Evolutionary conservation across 2,797 vertebrate species (phyloP), one percentile per base, ranked within the genome.

Genomic region (Lepus oiostolus): DNA sequence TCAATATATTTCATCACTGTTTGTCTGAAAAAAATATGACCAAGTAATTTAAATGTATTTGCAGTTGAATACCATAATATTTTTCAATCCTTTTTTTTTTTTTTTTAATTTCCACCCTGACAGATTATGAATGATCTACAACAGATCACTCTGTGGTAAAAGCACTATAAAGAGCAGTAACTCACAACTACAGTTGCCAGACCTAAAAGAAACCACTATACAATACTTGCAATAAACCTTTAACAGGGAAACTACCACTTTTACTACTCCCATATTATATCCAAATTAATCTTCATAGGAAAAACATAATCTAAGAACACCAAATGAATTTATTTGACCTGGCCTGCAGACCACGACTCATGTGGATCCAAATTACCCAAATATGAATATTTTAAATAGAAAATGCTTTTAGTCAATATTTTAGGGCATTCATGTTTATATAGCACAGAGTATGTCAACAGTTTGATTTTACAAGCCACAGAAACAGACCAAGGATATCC

Each of bases 231-330:
- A 92, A 52, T 63, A 86, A 90, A 72, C 28, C 17, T 24, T n/a
- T 82, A 90, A 92, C 63, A 85, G 68, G 35, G 50, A 93, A 95
- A 95, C 85, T 54, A 72, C 8, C 7, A 38, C 30, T 85, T 89
- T 90, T 70, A 24, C 42, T 60, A 47, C 2, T 42, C 24, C 6
- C 5, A 80, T 28, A 72, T 84, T 75, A 80, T 62, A 60, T n/a
- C 52, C 16, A 30, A 65, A 60, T 84, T 85, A 67, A 88, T 63
- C 75, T 65, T 81, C 32, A 77, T 30, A 32, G 30, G 38, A 17
- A 52, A 90, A 70, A 72, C 62, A 12, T 38, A 72, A 82, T 28
- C 38, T 88, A 90, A 85, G 42, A 85, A 63, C 16, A 72, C 4
- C 32, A 6, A 11, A 42, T 65, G 4, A 24, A 85, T 30, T 90